These are phyloP conservation scores for Ploceus nigricollis DNA, from an alignment of 2,113 vertebrate species.

Conservation along the genomic window DNA sequence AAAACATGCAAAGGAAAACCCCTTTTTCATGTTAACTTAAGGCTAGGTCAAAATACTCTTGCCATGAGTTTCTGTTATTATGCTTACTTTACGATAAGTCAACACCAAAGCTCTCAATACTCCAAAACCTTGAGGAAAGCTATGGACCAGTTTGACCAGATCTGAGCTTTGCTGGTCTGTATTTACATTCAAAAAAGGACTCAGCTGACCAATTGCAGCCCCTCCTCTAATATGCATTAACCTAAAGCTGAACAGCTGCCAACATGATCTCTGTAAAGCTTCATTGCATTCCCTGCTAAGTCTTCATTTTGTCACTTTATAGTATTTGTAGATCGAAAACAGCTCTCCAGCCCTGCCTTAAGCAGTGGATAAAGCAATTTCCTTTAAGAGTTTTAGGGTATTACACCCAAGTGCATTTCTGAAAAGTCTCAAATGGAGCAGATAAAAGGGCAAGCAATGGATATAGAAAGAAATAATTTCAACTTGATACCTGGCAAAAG, in stretches of 20 bases:
- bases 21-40: background rate
- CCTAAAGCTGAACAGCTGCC: background rate
- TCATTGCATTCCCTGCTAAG: background rate
- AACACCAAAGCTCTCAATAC: background rate
- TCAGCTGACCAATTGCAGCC: background rate
- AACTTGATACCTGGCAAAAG: conserved; percentile 19
- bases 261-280: background rate
- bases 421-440: background rate
- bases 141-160: background rate
- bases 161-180: background rate
- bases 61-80: background rate
- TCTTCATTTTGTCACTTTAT: conserved; percentile 20
- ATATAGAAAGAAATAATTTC: conserved; percentile 21
- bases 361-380: conserved; percentile 10
- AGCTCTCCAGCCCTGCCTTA: background rate
- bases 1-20: background rate
- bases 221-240: background rate
- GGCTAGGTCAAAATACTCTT: background rate
- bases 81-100: background rate
- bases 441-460: conserved; percentile 14
- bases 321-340: background rate
- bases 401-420: conserved; percentile 2
- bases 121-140: background rate
- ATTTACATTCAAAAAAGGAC: background rate
- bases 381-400: conserved; percentile 23